Evolutionary conservation across 2,888 invertebrate species (phyloP).

Genomic region (Keiferia lycopersicella): DNA sequence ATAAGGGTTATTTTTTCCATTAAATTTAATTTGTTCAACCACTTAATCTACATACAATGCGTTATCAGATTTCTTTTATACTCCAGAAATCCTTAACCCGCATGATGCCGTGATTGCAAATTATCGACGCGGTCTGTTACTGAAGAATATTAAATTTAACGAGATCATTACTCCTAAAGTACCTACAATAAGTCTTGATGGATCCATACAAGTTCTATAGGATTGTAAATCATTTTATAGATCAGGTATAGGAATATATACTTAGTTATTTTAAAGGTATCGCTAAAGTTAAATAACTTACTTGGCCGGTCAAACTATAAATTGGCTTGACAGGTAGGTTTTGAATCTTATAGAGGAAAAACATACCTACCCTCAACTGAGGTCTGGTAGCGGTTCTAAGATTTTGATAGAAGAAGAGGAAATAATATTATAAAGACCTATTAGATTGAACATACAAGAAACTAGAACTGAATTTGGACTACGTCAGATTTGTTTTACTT

Average conservation of each 20-base stretch:
- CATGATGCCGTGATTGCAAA: neutral
- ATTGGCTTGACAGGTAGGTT: slow-evolving; percentile 4
- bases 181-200: slow-evolving; percentile 1
- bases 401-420: no score
- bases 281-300: neutral
- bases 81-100: neutral
- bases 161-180: slow-evolving; percentile 1
- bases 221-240: slow-evolving; percentile 15
- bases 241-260: neutral
- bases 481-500: no score
- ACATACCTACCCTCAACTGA: no score
- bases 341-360: neutral
- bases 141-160: slow-evolving; percentile 8
- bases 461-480: no score
- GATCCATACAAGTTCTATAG: neutral
- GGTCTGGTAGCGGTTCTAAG: no score
- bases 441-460: no score
- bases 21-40: neutral
- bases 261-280: slow-evolving; percentile 22
- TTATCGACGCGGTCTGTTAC: slow-evolving; percentile 2
- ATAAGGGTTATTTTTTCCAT: neutral
- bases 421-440: no score
- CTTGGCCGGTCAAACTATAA: slow-evolving; percentile 13
- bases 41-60: neutral
- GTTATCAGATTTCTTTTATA: neutral